Percentiles rank a stretch among this genome's conserved stretches.
Evolutionary conservation across 2,888 invertebrate species (phyloP).

Genomic region (Colletes collaris): DNA sequence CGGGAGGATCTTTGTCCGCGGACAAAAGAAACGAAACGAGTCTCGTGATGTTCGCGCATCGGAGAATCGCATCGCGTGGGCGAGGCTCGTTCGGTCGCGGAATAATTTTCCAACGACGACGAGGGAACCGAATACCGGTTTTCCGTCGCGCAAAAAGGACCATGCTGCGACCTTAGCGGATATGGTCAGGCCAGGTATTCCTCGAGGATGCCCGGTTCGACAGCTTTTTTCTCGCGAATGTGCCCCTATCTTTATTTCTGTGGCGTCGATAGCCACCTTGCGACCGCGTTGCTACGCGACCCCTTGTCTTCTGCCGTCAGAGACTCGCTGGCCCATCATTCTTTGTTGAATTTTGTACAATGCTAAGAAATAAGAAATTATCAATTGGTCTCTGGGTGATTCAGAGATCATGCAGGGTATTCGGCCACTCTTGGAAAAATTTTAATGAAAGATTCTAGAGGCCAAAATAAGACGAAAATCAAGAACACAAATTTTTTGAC

Average conservation of each 20-base stretch:
- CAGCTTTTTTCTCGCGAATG: slow-evolving; percentile 43
- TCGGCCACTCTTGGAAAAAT: no score
- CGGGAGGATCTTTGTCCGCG: no score
- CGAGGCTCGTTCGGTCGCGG: slow-evolving; percentile 48
- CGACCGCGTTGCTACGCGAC: background rate
- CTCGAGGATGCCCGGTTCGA: slow-evolving; percentile 64
- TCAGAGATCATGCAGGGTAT: no score
- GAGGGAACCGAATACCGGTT: slow-evolving; percentile 69
- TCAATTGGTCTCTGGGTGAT: no score
- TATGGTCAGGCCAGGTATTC: slow-evolving; percentile 79
- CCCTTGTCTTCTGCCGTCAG: slow-evolving; percentile 15
- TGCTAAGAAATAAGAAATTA: no score
- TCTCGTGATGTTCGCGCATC: background rate
- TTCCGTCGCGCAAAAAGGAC: slow-evolving; percentile 69
- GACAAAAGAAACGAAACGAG: background rate
- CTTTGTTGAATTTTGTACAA: background rate
- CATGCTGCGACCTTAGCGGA: slow-evolving; percentile 78
- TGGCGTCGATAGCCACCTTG: slow-evolving; percentile 19
- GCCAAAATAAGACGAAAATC: no score
- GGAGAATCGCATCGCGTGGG: slow-evolving; percentile 54
- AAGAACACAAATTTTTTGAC: no score
- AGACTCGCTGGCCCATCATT: background rate
- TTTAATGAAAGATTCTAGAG: no score
- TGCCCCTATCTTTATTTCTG: slow-evolving; percentile 31
- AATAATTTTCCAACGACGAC: slow-evolving; percentile 37